Evolutionary conservation across 2,797 vertebrate species (phyloP).

Genomic region (Cossypha dichroa): DNA sequence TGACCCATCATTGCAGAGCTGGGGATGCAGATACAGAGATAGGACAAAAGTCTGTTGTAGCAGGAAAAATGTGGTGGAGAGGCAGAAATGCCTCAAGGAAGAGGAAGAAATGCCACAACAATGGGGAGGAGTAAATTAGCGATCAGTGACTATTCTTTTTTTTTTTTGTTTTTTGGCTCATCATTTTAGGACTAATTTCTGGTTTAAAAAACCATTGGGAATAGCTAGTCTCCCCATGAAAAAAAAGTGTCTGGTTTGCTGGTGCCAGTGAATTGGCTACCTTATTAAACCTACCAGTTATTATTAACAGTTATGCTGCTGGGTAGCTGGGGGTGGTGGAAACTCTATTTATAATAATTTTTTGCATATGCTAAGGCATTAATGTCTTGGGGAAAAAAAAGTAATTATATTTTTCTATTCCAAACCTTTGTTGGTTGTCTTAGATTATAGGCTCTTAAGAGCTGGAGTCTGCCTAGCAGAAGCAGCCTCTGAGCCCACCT

Average conservation of each 20-base stretch:
- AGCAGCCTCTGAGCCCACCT: background rate
- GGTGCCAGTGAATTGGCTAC: constrained; percentile 1
- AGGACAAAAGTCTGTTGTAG: background rate
- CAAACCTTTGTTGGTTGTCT: background rate
- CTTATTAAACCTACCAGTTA: background rate
- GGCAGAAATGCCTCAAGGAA: background rate
- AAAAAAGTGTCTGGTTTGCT: background rate
- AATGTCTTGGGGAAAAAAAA: background rate
- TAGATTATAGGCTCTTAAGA: background rate
- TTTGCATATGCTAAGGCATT: constrained; percentile 10
- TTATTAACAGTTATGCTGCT: background rate
- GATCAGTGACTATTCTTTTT: background rate
- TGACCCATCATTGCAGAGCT: background rate
- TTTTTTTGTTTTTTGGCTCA: background rate
- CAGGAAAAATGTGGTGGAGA: background rate
- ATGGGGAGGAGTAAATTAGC: background rate
- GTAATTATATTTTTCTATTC: background rate
- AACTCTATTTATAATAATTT: background rate
- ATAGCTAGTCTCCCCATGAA: background rate
- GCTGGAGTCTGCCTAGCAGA: background rate
- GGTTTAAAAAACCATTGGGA: background rate
- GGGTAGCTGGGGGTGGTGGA: background rate
- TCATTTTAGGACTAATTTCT: background rate
- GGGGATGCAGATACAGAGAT: background rate
- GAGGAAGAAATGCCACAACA: background rate